A percentile compares a stretch with the other conserved stretches of the same genome.
These are phyloP conservation scores for Rhyacichthys aspro DNA, from an alignment of 2,797 vertebrate genomes.

Conservation along the genomic window DNA sequence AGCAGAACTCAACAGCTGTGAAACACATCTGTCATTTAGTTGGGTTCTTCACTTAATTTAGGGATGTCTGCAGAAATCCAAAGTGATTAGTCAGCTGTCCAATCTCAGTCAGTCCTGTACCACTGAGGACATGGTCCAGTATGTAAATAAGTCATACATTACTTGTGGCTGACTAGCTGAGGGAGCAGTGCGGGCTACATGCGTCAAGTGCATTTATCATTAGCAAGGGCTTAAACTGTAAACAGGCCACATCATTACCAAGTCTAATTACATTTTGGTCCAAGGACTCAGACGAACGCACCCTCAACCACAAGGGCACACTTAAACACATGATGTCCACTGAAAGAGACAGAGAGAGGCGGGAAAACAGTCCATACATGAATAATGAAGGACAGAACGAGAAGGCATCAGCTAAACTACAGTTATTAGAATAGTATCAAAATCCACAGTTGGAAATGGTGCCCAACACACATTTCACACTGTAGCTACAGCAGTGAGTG, in stretches of 20 bases:
- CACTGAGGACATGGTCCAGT: slow-evolving; percentile 25
- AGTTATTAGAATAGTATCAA: too few species aligned
- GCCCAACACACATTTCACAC: slow-evolving; percentile 9
- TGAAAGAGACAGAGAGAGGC: slow-evolving; percentile 46
- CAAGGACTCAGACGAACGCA: slow-evolving; percentile 63
- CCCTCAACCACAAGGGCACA: slow-evolving; percentile 39
- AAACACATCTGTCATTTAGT: slow-evolving; percentile 12
- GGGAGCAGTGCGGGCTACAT: slow-evolving; percentile 68
- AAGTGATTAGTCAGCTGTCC: slow-evolving; percentile 37
- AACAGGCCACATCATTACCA: slow-evolving; percentile 82
- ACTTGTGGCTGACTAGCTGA: slow-evolving; percentile 66
- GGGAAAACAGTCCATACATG: too few species aligned
- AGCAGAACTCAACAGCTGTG: slow-evolving; percentile 10
- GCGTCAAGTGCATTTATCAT: slow-evolving; percentile 80
- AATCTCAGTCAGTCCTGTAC: slow-evolving; percentile 26
- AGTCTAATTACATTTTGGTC: slow-evolving; percentile 83
- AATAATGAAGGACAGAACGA: too few species aligned
- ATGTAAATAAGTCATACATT: slow-evolving; percentile 64
- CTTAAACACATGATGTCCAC: slow-evolving; percentile 19
- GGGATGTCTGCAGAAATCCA: slow-evolving; percentile 13
- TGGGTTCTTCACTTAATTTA: background rate
- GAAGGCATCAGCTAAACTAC: too few species aligned
- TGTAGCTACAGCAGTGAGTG: slow-evolving; percentile 13
- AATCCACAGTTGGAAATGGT: slow-evolving; percentile 3
- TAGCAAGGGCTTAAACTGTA: slow-evolving; percentile 78